Evolutionary conservation across 1,140 invertebrate species (phyloP).

Genomic region (Zeugodacus cucurbitae): DNA sequence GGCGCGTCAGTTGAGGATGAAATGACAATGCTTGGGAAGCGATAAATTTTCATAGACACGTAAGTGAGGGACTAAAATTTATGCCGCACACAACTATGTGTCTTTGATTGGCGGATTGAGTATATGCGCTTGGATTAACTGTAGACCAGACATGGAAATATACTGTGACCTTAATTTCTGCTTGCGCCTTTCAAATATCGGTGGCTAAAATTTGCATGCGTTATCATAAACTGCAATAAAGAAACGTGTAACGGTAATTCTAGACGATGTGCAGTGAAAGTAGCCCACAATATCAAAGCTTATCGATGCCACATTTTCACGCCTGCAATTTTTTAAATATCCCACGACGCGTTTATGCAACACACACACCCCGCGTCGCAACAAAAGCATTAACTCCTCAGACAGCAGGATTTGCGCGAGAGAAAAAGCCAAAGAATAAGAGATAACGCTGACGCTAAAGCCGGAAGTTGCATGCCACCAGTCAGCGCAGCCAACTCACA

Average conservation of each 20-base stretch:
- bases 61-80: neutral
- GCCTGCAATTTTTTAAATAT: neutral
- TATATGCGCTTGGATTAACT: no score
- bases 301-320: neutral
- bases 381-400: neutral
- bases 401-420: neutral
- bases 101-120: no score
- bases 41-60: neutral
- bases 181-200: no score
- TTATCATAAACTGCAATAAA: no score
- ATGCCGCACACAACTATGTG: neutral
- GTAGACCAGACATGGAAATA: no score
- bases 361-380: neutral
- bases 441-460: neutral
- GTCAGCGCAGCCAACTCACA: neutral
- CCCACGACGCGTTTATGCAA: neutral
- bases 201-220: no score
- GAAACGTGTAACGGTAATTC: no score
- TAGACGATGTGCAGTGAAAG: neutral
- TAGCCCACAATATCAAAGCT: no score
- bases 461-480: slow-evolving; percentile 2
- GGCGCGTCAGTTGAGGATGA: neutral
- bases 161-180: no score
- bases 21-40: neutral
- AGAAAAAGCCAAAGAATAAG: neutral